These are phyloP conservation scores for Drosophila aldrichi DNA, from an alignment of 2,888 invertebrate genomes.

Conservation along the genomic window DNA sequence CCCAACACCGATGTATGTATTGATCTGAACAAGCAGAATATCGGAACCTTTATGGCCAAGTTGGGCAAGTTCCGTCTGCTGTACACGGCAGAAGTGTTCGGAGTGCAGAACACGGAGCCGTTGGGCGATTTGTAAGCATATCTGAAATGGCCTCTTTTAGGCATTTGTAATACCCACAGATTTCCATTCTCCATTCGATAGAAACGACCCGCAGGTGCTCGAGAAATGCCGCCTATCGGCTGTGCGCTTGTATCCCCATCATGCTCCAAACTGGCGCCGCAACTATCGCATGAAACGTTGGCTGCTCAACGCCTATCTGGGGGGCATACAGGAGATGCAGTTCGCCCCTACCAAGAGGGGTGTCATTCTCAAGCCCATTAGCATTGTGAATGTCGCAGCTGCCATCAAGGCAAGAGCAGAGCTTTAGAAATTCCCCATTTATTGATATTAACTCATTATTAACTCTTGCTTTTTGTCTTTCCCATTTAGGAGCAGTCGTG, in stretches of 20 bases:
- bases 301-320: slow-evolving; percentile 16
- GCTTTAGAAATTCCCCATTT: no score
- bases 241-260: neutral
- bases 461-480: no score
- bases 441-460: no score
- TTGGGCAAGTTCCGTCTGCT: slow-evolving; percentile 33
- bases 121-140: slow-evolving; percentile 30
- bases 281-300: neutral
- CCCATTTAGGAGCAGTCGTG: neutral
- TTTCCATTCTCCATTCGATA: neutral
- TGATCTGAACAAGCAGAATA: slow-evolving; percentile 19
- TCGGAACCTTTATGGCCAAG: slow-evolving; percentile 31
- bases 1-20: neutral
- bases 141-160: no score
- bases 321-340: neutral
- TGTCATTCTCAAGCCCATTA: neutral
- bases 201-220: slow-evolving; percentile 20
- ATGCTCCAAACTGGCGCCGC: neutral
- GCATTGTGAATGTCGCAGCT: neutral
- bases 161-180: no score
- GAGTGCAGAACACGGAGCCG: slow-evolving; percentile 12
- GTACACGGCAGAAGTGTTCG: slow-evolving; percentile 29
- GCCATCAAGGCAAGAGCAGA: slow-evolving; percentile 7
- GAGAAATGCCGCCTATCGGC: slow-evolving; percentile 7
- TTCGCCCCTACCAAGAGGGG: neutral